Conservation (phyloP, 1,140 invertebrate genomes). For the Aphelenchoides avenae region DNA sequence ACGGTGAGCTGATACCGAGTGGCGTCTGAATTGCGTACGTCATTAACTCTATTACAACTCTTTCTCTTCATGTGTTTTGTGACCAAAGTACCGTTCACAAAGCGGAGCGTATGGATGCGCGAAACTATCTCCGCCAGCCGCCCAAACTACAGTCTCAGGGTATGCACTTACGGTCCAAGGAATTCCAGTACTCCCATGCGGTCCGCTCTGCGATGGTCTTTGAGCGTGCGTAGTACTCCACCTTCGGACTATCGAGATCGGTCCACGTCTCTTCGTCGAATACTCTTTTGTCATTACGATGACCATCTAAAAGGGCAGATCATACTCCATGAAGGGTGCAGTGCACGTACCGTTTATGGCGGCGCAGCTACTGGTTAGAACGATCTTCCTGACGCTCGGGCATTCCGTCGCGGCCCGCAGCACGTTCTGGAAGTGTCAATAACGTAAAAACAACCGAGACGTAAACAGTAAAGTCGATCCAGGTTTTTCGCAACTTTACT, state of each 20-base stretch:
- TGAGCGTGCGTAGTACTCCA: constrained; percentile 63
- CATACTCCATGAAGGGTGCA: neutral
- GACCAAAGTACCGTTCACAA: no score
- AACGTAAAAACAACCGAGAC: no score
- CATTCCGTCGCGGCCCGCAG: constrained; percentile 63
- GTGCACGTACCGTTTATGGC: constrained; percentile 62
- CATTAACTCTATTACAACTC: no score
- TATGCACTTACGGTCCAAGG: no score
- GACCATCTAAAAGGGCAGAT: constrained; percentile 46
- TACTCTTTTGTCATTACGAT: constrained; percentile 58
- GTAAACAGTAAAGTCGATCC: no score
- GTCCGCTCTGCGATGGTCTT: constrained; percentile 65
- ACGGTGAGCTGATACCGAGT: constrained; percentile 64
- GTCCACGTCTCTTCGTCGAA: constrained; percentile 65
- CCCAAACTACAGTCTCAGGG: no score
- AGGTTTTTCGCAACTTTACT: no score
- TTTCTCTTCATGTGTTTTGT: no score
- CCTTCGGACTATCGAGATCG: constrained; percentile 53
- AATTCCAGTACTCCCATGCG: constrained; percentile 64
- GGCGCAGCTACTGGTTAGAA: constrained; percentile 65
- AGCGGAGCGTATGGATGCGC: no score
- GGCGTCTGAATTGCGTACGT: no score
- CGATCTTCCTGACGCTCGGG: constrained; percentile 63
- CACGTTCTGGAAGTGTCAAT: no score
- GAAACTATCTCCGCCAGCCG: no score